Base-by-base conservation (phyloP, 2,113 vertebrate species). In the Labeo rohita region DNA sequence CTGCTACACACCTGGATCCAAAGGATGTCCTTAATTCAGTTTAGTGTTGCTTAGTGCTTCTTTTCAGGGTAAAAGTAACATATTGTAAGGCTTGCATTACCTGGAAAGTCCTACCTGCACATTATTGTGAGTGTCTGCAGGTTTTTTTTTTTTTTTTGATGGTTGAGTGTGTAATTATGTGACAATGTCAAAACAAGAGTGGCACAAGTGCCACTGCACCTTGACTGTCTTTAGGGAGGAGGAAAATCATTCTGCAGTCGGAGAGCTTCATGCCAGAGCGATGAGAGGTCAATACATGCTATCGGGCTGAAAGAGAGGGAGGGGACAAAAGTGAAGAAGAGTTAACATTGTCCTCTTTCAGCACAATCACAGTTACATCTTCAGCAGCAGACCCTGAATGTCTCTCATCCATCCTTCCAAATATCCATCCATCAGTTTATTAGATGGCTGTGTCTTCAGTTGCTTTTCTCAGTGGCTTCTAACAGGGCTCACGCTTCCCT, bases 401-500 rank as follows among this genome's bases (percentile, higher is more conserved):
- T 74, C 83, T 61, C 59, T 85, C 61, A 63, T 49, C 43, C 45
- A 21, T 45, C 39, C 18, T 13, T 61, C 54, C 68, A 7, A 47
- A 36, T 34, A n/a, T 77, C 45, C 56, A 21, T 85, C 70, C 39
- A 3, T 83, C 45, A n/a, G 50, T 79, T 79, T 59, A 50, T 66
- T 23, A 74, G 45, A n/a, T 49, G 72, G 49, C 28, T 21, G 34
- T 54, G 47, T 84, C 61, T 72, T 63, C 74, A 34, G 23, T 43
- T 15, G 8, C 13, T 28, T n/a, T 85, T 85, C 49, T 49, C 34
- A 39, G 18, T 70, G 23, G 13, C 1, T 8, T 78, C 50, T 65
- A 54, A 39, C 8, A 59, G 15, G 2, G 3, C 68, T 88, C 78
- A 88, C 36, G 66, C 87, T 49, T 88, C 83, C 78, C 87, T 88